Conservation (phyloP, 2,113 vertebrate species). For the Dipodomys merriami region DNA sequence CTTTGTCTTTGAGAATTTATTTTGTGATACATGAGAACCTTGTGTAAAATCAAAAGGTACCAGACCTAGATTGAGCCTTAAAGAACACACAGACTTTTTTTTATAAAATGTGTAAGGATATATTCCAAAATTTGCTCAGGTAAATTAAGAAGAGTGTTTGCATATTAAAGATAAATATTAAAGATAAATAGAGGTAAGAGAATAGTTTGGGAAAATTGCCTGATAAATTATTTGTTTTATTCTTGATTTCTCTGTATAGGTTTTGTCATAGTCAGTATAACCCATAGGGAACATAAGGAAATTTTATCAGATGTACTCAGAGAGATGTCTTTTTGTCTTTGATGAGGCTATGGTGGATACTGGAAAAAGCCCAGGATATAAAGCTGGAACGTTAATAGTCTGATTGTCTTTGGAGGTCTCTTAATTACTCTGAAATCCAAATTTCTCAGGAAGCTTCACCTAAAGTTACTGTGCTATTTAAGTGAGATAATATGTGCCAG, state of each 20-base stretch:
- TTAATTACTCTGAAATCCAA: conserved; percentile 11
- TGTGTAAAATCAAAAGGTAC: background rate
- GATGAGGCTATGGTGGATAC: background rate
- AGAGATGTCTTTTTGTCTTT: background rate
- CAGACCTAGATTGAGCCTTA: conserved; percentile 19
- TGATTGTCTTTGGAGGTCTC: background rate
- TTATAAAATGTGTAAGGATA: conserved; percentile 16
- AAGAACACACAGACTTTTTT: conserved; percentile 37
- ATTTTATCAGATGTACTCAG: background rate
- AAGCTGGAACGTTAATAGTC: background rate
- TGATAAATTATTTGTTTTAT: background rate
- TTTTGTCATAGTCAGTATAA: background rate
- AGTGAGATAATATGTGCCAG: conserved; percentile 48
- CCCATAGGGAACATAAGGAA: background rate
- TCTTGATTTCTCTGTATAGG: background rate
- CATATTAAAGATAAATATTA: background rate
- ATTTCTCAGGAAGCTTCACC: conserved; percentile 32
- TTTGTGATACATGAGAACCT: conserved; percentile 66
- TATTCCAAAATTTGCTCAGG: background rate
- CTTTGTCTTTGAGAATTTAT: conserved; percentile 65
- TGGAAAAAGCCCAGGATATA: background rate
- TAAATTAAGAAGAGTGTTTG: conserved; percentile 24
- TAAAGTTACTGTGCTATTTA: conserved; percentile 29
- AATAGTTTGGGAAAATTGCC: background rate
- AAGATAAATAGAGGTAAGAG: background rate